A percentile compares a stretch with the other conserved stretches of the same genome.
Conservation (phyloP, 2,797 vertebrate genomes). For the Crocodylus rhombifer region DNA sequence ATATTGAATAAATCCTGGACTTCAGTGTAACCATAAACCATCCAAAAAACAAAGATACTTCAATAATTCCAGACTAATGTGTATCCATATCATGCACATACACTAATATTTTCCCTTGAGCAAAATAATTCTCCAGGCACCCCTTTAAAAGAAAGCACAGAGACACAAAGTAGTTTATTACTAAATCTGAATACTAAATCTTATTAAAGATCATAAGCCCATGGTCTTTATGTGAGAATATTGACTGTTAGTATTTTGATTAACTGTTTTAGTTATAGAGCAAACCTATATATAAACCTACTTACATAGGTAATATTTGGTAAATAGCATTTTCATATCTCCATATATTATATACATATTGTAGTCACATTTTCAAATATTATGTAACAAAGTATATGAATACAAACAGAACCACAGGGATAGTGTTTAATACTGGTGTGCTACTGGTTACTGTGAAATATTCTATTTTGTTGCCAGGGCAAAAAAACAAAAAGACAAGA, state of each 20-base stretch:
- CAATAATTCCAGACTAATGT: not conserved
- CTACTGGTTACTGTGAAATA: not conserved
- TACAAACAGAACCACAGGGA: not conserved
- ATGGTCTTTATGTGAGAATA: not conserved
- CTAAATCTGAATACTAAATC: not conserved
- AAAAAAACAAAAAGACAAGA: not conserved
- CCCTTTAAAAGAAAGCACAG: not conserved
- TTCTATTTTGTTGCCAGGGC: not conserved
- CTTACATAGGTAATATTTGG: not conserved
- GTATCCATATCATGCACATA: not conserved
- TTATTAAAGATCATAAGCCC: not conserved
- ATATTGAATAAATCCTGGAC: not conserved
- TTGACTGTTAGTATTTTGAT: not conserved
- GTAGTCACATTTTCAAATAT: not conserved
- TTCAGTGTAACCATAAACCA: not conserved
- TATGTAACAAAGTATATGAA: not conserved
- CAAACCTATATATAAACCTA: not conserved
- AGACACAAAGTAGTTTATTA: not conserved
- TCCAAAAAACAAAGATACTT: not conserved
- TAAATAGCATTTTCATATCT: not conserved
- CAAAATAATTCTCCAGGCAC: not conserved
- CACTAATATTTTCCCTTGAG: not conserved
- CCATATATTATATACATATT: not conserved
- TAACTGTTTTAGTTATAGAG: not conserved
- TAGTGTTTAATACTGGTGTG: not conserved